Conservation (phyloP, 2,113 vertebrate species). For the Pachycephala philippinensis region DNA sequence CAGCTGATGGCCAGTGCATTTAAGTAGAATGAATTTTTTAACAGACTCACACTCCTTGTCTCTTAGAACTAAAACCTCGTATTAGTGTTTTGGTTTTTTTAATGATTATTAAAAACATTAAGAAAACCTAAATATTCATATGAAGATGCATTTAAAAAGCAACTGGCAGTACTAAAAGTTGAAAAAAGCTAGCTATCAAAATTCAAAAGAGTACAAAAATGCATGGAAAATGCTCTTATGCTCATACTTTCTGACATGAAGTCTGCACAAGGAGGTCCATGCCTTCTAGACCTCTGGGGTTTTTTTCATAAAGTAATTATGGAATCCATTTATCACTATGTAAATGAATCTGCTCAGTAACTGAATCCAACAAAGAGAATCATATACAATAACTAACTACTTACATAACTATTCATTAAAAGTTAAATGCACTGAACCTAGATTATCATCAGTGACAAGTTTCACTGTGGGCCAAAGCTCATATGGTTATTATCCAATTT, state of each 20-base stretch:
- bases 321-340: background rate
- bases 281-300: background rate
- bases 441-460: background rate
- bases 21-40: background rate
- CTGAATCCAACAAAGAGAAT: background rate
- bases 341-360: background rate
- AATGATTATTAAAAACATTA: background rate
- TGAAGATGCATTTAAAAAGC: background rate
- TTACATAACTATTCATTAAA: background rate
- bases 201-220: background rate
- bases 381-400: background rate
- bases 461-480: background rate
- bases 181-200: background rate
- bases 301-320: background rate
- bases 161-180: background rate
- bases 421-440: background rate
- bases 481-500: background rate
- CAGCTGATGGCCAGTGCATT: background rate
- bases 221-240: background rate
- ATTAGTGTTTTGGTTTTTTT: background rate
- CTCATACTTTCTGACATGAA: background rate
- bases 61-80: background rate
- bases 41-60: fast-evolving
- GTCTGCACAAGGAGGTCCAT: background rate
- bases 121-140: background rate